Conservation (phyloP, 2,113 vertebrate species). For the Bos indicus region DNA sequence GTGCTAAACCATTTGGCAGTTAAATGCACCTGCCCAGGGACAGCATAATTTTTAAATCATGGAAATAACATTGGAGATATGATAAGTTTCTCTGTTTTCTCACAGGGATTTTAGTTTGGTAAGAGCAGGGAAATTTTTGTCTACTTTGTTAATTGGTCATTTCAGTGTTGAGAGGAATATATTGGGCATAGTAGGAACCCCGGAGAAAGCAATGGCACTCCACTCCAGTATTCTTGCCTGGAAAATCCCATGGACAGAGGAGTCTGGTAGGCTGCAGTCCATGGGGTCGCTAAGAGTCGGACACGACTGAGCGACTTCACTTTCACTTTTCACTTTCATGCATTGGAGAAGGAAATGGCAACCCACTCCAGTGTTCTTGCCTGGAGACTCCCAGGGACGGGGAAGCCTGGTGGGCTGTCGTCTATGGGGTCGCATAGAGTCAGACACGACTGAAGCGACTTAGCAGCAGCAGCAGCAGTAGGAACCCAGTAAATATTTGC, state of each 20-base stretch:
- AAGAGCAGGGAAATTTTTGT: neutral
- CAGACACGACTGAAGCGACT: too few species aligned
- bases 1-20: neutral
- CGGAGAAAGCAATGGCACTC: too few species aligned
- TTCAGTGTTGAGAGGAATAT: neutral
- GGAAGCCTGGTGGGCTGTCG: too few species aligned
- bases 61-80: neutral
- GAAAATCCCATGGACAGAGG: too few species aligned
- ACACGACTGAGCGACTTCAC: rapidly evolving
- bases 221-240: too few species aligned
- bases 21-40: neutral
- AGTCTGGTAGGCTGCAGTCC: too few species aligned
- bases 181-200: neutral
- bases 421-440: too few species aligned
- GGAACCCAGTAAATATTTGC: neutral
- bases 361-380: too few species aligned
- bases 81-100: neutral
- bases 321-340: too few species aligned
- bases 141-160: neutral
- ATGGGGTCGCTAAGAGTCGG: too few species aligned
- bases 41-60: neutral
- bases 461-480: neutral
- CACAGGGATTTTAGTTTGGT: neutral
- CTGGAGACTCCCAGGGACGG: too few species aligned
- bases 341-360: too few species aligned